Base-by-base conservation (phyloP, 2,888 invertebrate species). In the Xylota segnis region DNA sequence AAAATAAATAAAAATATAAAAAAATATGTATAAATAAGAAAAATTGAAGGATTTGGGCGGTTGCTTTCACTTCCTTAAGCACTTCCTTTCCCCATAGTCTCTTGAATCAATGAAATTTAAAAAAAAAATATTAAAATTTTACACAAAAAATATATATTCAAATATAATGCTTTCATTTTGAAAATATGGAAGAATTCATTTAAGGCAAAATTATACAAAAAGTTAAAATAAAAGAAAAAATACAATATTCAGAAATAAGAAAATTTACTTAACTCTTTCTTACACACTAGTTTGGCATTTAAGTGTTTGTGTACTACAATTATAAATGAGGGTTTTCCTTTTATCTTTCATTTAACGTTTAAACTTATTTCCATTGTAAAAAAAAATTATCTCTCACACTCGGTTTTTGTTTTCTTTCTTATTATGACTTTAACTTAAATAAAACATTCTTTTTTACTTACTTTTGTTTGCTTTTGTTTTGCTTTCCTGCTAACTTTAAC, bases 211-310 rank as follows among this genome's bases (percentile, higher is more conserved):
- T 58, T 47, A 23, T 23, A 23, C 23, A 23, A 23, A 23, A 23
- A 23, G 1, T 2, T 23, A 2, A 23, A 23, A 23, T 23, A 23
- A 34, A 29, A 37, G 58, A 45, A 16, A 71, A 83, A 70, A 66
- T 9, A 47, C 7, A 76, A 59, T n/a, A 65, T n/a, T 23, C 4
- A 63, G 71, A 77, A 37, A 61, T 47, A 78, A 78, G 59, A 47
- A 81, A 66, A 72, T 78, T 66, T 45, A 74, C 45, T 43, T 66
- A 37, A 65, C 58, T 77, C 63, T 61, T 52, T 81, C 86, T 86
- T 86, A 86, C 47, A 50, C 34, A 50, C 75, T 86, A 86, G 82
- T 86, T 86, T 86, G 86, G 86, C 86, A 86, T 86, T 86, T 76
- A 86, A 86, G 76, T 86, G 59, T 84, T 81, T 79, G 71, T 81